These are phyloP conservation scores for Aythya baeri DNA, from an alignment of 2,113 vertebrate species.

Conservation along the genomic window DNA sequence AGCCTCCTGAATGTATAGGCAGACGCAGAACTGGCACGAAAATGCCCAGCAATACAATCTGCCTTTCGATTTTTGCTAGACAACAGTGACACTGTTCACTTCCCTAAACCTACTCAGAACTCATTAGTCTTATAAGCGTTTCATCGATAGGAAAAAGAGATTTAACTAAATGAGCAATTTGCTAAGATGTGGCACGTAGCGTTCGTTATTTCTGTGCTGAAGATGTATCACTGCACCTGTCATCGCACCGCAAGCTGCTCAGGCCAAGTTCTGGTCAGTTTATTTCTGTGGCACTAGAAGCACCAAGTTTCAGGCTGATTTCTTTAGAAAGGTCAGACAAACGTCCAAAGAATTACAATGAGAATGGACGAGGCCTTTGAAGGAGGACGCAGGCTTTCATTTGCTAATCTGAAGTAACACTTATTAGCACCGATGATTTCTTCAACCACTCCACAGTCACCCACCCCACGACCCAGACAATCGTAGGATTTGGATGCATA, in stretches of 20 bases:
- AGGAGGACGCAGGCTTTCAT: conserved; percentile 40
- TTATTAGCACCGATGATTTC: conserved; percentile 40
- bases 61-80: neutral
- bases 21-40: neutral
- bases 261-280: neutral
- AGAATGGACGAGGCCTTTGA: conserved; percentile 49
- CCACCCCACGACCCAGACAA: neutral
- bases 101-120: neutral
- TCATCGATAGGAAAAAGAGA: neutral
- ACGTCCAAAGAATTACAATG: conserved; percentile 42
- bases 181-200: neutral
- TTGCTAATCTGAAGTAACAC: conserved; percentile 56
- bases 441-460: neutral
- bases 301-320: neutral
- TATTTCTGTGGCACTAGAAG: neutral
- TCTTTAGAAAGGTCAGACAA: conserved; percentile 50
- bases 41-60: neutral
- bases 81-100: neutral
- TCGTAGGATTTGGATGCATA: neutral
- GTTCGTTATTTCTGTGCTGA: neutral
- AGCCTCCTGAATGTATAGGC: neutral
- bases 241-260: neutral
- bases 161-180: neutral
- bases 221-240: neutral
- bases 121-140: neutral